These are phyloP conservation scores for Epistrophe eligans DNA, from an alignment of 2,888 invertebrate species.

Conservation along the genomic window DNA sequence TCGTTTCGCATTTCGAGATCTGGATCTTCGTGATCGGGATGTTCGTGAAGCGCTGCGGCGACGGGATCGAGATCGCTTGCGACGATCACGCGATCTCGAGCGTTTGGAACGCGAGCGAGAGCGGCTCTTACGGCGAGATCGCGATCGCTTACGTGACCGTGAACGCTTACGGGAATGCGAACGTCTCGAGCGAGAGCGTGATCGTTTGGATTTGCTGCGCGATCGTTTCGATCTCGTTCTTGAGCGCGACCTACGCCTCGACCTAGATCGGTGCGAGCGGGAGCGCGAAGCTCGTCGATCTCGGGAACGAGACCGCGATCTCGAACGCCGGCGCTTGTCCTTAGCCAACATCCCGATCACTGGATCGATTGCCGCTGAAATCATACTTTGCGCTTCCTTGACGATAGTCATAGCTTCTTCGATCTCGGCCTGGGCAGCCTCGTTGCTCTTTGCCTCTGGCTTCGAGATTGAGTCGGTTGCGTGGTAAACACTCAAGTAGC, in stretches of 20 bases:
- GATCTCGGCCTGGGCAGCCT: slow-evolving; percentile 97
- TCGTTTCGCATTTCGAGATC: slow-evolving; percentile 78
- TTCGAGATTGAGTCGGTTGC: slow-evolving; percentile 96
- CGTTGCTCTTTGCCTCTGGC: slow-evolving; percentile 97
- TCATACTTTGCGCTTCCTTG: slow-evolving; percentile 97
- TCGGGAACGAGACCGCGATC: slow-evolving; percentile 85
- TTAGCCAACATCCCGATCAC: slow-evolving; percentile 94
- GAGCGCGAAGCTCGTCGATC: slow-evolving; percentile 88
- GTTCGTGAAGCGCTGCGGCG: slow-evolving; percentile 79
- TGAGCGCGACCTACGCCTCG: slow-evolving; percentile 86
- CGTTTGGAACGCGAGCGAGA: slow-evolving; percentile 82
- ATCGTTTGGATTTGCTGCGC: slow-evolving; percentile 80
- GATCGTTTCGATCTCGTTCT: slow-evolving; percentile 84
- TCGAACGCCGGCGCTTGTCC: slow-evolving; percentile 88
- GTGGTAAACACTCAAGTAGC: slow-evolving; percentile 90
- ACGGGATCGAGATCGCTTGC: slow-evolving; percentile 80
- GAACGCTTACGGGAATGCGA: slow-evolving; percentile 85
- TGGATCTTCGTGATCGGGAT: slow-evolving; percentile 78
- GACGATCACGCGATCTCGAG: slow-evolving; percentile 81
- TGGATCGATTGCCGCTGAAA: slow-evolving; percentile 96
- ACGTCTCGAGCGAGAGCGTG: slow-evolving; percentile 87
- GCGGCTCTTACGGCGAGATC: slow-evolving; percentile 85
- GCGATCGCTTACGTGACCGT: slow-evolving; percentile 84
- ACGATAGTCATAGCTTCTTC: slow-evolving; percentile 98
- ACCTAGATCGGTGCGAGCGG: slow-evolving; percentile 86